Evolutionary conservation across 2,797 vertebrate genomes (phyloP).

Genomic region (Falco concolor): DNA sequence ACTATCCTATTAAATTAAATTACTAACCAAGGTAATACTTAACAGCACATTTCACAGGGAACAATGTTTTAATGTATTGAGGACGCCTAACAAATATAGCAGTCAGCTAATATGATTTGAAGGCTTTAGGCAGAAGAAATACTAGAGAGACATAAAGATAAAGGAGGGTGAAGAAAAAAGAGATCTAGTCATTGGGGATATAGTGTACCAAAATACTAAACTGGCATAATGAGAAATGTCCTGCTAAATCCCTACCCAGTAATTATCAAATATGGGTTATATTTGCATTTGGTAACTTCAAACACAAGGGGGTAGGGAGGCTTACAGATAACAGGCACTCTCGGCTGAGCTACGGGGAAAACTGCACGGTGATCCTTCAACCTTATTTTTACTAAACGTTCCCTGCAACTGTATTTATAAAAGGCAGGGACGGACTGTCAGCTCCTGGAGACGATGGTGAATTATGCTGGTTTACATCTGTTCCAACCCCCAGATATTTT

Average conservation of each 20-base stretch:
- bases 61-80: constrained; percentile 43
- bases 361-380: background rate
- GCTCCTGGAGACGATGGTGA: background rate
- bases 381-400: background rate
- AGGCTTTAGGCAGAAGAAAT: background rate
- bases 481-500: background rate
- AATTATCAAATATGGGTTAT: background rate
- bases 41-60: constrained; percentile 19
- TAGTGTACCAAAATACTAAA: background rate
- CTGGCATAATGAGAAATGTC: background rate
- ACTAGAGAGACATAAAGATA: background rate
- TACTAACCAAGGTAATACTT: constrained; percentile 48
- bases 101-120: background rate
- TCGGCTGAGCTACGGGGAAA: background rate
- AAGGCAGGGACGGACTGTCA: background rate
- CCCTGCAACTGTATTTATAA: background rate
- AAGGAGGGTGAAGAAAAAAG: background rate
- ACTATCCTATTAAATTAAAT: constrained; percentile 55
- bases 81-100: constrained; percentile 5
- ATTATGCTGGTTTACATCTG: background rate
- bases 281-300: background rate
- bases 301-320: background rate
- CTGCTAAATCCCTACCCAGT: background rate
- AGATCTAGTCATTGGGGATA: background rate
- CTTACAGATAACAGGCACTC: background rate